These are phyloP conservation scores for Gymnocephalus cernua DNA, from an alignment of 2,113 vertebrate species.

Conservation along the genomic window DNA sequence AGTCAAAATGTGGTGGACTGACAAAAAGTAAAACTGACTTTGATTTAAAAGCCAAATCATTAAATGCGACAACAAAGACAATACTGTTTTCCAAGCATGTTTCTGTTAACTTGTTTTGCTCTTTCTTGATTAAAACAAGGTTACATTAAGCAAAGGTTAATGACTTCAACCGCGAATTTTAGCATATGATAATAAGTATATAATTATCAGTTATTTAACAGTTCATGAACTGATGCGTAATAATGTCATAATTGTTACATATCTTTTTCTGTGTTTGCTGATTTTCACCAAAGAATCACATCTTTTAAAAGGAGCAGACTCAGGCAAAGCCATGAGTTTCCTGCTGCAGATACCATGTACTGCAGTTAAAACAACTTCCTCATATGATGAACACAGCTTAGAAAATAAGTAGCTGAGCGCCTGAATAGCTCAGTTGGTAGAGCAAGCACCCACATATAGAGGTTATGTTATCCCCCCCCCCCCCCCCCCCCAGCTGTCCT, in stretches of 20 bases:
- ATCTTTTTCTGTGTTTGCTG: background rate
- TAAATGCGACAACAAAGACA: background rate
- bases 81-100: background rate
- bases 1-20: background rate
- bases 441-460: too few relatives aligned
- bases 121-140: background rate
- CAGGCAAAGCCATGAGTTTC: too few relatives aligned
- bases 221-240: background rate
- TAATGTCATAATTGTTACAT: background rate
- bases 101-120: background rate
- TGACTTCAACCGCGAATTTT: background rate
- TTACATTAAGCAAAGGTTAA: too few relatives aligned
- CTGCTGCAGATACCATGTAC: too few relatives aligned
- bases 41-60: background rate
- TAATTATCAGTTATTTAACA: background rate
- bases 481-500: too few relatives aligned
- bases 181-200: background rate
- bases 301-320: background rate
- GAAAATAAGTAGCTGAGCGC: too few relatives aligned
- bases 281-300: background rate
- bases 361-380: too few relatives aligned
- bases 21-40: background rate
- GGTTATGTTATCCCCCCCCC: too few relatives aligned
- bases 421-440: too few relatives aligned
- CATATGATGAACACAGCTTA: too few relatives aligned